These are phyloP conservation scores for Eumeta japonica DNA, from an alignment of 1,140 invertebrate genomes.

Conservation along the genomic window DNA sequence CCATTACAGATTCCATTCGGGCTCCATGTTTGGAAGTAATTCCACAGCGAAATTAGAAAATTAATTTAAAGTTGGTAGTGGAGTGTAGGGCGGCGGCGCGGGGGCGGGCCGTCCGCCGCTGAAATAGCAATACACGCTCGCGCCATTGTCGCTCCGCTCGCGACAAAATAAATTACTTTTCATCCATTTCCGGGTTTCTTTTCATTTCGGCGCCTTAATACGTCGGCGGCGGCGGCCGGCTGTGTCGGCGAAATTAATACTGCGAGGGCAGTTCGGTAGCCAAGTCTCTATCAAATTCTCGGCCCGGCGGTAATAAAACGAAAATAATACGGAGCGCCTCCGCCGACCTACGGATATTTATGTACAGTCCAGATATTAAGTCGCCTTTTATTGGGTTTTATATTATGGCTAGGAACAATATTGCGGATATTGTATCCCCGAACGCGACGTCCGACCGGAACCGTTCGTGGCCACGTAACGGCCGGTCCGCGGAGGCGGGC, in stretches of 20 bases:
- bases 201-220: constrained; percentile 40
- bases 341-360: constrained; percentile 28
- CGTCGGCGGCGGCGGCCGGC: constrained; percentile 26
- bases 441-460: not conserved
- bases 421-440: too few species aligned
- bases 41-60: constrained; percentile 24
- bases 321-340: constrained; percentile 38
- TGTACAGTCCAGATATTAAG: constrained; percentile 33
- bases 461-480: not conserved
- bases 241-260: constrained; percentile 39
- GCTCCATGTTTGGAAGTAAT: constrained; percentile 23
- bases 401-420: not conserved
- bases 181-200: constrained; percentile 35
- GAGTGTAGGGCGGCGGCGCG: constrained; percentile 2
- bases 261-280: constrained; percentile 30
- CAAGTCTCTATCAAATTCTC: constrained; percentile 45
- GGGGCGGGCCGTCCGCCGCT: constrained; percentile 2
- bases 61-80: constrained; percentile 19
- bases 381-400: constrained; percentile 24
- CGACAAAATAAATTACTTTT: constrained; percentile 35
- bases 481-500: too few species aligned
- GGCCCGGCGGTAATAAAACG: constrained; percentile 39
- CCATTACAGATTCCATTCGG: constrained; percentile 26
- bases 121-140: constrained; percentile 7
- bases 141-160: constrained; percentile 21